These are phyloP conservation scores for Laticauda colubrina DNA, from an alignment of 2,113 vertebrate genomes.

Conservation along the genomic window DNA sequence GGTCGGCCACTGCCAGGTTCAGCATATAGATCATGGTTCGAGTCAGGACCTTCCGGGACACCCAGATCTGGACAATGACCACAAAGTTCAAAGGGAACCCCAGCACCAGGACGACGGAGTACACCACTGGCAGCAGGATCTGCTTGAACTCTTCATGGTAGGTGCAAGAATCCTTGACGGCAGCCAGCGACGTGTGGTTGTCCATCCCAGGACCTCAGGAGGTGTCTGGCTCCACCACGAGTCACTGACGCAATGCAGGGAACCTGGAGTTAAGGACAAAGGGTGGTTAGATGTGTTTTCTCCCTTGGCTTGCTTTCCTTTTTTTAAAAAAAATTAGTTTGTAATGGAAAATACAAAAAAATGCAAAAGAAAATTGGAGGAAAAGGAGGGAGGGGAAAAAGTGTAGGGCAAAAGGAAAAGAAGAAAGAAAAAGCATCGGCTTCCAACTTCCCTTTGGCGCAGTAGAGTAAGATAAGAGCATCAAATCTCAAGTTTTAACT, in stretches of 20 bases:
- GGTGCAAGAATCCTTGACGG: conserved; percentile 73
- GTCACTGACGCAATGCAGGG: not conserved
- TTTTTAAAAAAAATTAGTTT: too few relatives aligned
- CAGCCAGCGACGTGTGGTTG: not conserved
- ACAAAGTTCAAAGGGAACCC: conserved; percentile 84
- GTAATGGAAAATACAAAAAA: too few relatives aligned
- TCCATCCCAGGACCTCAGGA: not conserved
- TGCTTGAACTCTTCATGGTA: conserved; percentile 92
- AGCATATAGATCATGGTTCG: conserved; percentile 87
- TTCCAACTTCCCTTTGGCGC: too few relatives aligned
- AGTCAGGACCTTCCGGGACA: conserved; percentile 73
- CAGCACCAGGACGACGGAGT: conserved; percentile 80
- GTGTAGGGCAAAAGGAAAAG: too few relatives aligned
- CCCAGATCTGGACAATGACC: conserved; percentile 87
- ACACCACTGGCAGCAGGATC: conserved; percentile 83
- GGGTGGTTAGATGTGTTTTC: not conserved
- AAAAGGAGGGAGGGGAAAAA: too few relatives aligned
- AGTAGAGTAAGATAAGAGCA: too few relatives aligned
- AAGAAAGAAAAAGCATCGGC: too few relatives aligned
- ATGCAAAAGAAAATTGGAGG: too few relatives aligned
- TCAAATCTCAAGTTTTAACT: too few relatives aligned
- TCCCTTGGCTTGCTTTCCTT: not conserved
- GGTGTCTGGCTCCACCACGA: fast-evolving
- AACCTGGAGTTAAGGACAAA: conserved; percentile 33
- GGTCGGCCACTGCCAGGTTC: conserved; percentile 87